Percentiles rank a stretch among this genome's conserved stretches.
Evolutionary conservation across 2,113 vertebrate species (phyloP).

Genomic region (Grallaria varia): DNA sequence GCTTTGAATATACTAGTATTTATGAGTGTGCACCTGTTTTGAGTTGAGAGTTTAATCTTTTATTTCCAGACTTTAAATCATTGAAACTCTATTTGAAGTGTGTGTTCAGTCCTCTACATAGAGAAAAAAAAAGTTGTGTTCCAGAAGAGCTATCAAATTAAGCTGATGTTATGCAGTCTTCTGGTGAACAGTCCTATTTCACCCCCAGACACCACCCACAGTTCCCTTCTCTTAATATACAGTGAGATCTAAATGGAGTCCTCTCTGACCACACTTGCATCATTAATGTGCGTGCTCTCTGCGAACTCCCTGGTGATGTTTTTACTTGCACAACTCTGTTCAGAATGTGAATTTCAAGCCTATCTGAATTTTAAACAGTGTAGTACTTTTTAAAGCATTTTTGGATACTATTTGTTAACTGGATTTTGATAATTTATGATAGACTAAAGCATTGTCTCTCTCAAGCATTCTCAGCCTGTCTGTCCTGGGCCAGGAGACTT

Average conservation of each 20-base stretch:
- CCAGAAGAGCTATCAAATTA: not conserved
- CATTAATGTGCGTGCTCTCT: fast-evolving
- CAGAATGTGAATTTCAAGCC: not conserved
- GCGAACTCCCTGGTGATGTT: not conserved
- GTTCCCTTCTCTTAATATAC: not conserved
- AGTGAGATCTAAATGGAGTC: not conserved
- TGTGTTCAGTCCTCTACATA: not conserved
- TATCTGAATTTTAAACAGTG: not conserved
- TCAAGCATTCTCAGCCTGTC: not conserved
- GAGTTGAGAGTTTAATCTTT: not conserved
- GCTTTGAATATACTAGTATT: not conserved
- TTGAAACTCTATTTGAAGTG: not conserved
- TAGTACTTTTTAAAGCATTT: not conserved
- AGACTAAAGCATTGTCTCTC: not conserved
- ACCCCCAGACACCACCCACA: not conserved
- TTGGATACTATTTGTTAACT: not conserved
- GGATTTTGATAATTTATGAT: not conserved
- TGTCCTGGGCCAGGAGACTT: not conserved
- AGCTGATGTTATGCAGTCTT: not conserved
- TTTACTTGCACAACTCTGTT: not conserved
- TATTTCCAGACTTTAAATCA: not conserved
- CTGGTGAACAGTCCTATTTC: not conserved
- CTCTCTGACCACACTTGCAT: not conserved
- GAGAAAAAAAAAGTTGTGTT: not conserved
- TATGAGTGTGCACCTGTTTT: not conserved